Evolutionary conservation across 2,888 invertebrate species (phyloP).

Genomic region (Ecliptopera silaceata): DNA sequence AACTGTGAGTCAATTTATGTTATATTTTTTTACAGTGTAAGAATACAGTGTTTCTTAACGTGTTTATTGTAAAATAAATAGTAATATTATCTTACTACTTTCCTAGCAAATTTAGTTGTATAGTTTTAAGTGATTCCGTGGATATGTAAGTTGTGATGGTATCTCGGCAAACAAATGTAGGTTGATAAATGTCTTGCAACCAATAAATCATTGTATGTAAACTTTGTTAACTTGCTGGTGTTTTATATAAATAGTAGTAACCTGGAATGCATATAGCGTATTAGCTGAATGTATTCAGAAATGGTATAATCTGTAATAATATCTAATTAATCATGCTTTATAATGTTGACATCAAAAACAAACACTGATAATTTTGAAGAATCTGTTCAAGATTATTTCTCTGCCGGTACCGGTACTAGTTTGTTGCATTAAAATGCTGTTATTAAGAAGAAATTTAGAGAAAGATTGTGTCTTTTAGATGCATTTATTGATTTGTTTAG

Average conservation of each 20-base stretch:
- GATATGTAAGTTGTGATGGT: conserved; percentile 25
- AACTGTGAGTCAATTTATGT: conserved; percentile 45
- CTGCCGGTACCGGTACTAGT: conserved; percentile 56
- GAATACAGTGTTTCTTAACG: conserved; percentile 68
- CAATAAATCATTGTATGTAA: conserved; percentile 65
- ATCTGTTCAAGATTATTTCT: conserved; percentile 40
- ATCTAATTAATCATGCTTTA: conserved; percentile 44
- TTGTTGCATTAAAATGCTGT: conserved; percentile 28
- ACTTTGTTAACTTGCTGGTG: conserved; percentile 62
- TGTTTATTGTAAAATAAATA: conserved; percentile 68
- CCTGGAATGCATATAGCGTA: conserved; percentile 56
- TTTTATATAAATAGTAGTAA: conserved; percentile 55
- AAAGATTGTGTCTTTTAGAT: conserved; percentile 7
- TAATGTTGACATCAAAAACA: conserved; percentile 36
- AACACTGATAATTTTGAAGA: conserved; percentile 36
- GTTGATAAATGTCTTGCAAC: conserved; percentile 5
- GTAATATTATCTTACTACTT: conserved; percentile 56
- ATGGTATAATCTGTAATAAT: conserved; percentile 55
- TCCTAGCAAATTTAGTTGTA: conserved; percentile 61
- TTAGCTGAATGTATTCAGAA: conserved; percentile 56
- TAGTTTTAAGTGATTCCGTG: conserved; percentile 45
- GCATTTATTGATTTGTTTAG: conserved; percentile 5
- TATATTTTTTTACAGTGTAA: conserved; percentile 58
- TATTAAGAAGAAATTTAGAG: conserved; percentile 1
- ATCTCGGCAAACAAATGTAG: not conserved